Evolutionary conservation across 2,797 vertebrate species (phyloP).

Genomic region (Girardinus metallicus): DNA sequence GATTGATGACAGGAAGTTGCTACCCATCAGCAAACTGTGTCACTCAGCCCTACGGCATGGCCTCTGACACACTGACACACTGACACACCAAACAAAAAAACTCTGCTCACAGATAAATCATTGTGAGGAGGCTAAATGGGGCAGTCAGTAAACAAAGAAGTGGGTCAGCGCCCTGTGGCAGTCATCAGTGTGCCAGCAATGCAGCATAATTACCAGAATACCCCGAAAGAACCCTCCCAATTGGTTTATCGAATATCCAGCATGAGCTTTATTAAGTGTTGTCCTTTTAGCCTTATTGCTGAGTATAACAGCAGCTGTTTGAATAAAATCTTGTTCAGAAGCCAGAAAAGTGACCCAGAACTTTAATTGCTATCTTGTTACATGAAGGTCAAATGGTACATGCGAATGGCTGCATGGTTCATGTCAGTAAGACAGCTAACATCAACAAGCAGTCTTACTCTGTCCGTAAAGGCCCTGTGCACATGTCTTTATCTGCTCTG

Average conservation of each 20-base stretch:
- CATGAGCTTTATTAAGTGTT: constrained; percentile 30
- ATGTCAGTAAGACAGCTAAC: constrained; percentile 39
- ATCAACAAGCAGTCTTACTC: constrained; percentile 15
- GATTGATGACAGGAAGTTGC: constrained; percentile 56
- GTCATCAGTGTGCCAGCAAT: constrained; percentile 18
- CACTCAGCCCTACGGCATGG: constrained; percentile 3
- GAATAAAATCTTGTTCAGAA: neutral
- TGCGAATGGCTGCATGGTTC: constrained; percentile 12
- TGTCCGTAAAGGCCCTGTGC: constrained; percentile 3
- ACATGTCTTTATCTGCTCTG: constrained; percentile 21
- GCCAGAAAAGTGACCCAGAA: constrained; percentile 3
- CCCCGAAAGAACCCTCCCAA: neutral
- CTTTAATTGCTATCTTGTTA: constrained; percentile 26
- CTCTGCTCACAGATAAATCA: constrained; percentile 51
- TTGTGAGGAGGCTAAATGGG: constrained; percentile 37
- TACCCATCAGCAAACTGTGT: constrained; percentile 27
- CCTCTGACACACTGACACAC: constrained; percentile 48
- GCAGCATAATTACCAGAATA: constrained; percentile 22
- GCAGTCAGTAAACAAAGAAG: constrained; percentile 48
- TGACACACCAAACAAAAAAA: constrained; percentile 49
- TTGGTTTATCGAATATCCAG: constrained; percentile 22
- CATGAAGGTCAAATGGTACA: constrained; percentile 21
- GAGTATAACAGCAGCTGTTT: constrained; percentile 13
- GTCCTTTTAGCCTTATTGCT: constrained; percentile 27
- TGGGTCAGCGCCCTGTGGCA: constrained; percentile 62